Evolutionary conservation across 2,113 vertebrate species (phyloP), one percentile per base, ranked within the genome.

Genomic region (Arenaria interpres): DNA sequence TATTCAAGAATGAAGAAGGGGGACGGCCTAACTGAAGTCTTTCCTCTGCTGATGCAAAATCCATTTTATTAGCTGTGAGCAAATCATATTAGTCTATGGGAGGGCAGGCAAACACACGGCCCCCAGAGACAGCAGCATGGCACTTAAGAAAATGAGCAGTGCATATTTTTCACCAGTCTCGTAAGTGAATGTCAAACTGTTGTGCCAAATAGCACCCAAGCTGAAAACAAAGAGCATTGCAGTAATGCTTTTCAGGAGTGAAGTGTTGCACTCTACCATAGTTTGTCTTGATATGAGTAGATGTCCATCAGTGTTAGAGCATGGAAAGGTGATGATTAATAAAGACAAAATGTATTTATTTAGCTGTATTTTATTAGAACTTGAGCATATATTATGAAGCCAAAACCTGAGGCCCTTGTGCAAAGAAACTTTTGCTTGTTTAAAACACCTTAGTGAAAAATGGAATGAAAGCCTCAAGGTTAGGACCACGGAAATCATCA

Each of bases 121-220:
- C 96, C 87, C 93, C 67, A 84, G 94, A 94, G 95, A 91, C 0
- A 0, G 56, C 76, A 88, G 85, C 39, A 51, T 79, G 91, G 88
- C 90, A 93, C 92, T 97, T 94, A 94, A 46, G 82, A 96, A 96
- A 97, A 97, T 96, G 92, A 96, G 91, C 39, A 90, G 85, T 78
- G 84, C 59, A 5, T 87, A 89, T 95, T 95, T 97, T 96, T 95
- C 92, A 92, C 85, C 3, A 4, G 69, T 87, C 85, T 80, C 83
- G 69, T 90, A 94, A 95, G 85, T 82, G 67, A 88, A 12, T 33
- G 76, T 96, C 90, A 93, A 78, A 94, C 66, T 77, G 24, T 93
- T 90, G 81, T 93, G 79, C 85, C 73, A 88, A 96, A 93, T 56
- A 80, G 53, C 45, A 78, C 90, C 85, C 71, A 67, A n/a, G 57